Evolutionary conservation across 2,888 invertebrate genomes (phyloP), one percentile per base, ranked within the genome.

Genomic region (Acanthosepion pharaonis): DNA sequence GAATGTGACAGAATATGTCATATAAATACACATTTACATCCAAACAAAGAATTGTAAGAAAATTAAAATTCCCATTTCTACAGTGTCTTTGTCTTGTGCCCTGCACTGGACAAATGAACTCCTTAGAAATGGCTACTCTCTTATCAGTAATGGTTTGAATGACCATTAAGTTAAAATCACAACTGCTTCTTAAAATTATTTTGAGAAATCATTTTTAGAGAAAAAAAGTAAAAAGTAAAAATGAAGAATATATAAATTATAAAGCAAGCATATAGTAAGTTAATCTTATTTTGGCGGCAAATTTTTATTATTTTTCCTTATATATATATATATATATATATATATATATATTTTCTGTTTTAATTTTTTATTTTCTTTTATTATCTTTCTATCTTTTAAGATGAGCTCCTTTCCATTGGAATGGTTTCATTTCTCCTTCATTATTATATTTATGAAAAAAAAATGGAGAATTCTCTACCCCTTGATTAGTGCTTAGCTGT

Each of bases 321-420:
- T 78, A 78, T 78, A 78, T 78, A 78, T 78, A 78, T 28, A 78
- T 78, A 78, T 78, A 78, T 78, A 78, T 55, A 55, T 55, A 55
- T 55, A 55, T 55, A 55, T 55, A 55, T 55, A 55, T 55, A 20
- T 20, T 18, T 20, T 6, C 20, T 59, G 23, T 23, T 23, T 59
- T 23, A 59, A 59, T 59, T 23, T 59, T 23, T 59, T 23, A 23
- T 59, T 59, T 59, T 59, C 3, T 59, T 4, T 20, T 59, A 59
- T 59, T 59, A 6, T 23, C 20, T 59, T 59, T 20, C 59, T 59
- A 23, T 23, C 59, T 59, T 23, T 59, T 59, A 23, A 59, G 23
- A 5, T 20, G 20, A 59, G 59, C 5, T 59, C 59, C 20, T 23
- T 59, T 23, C 59, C 59, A 55, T 15, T 15, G 55, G 20, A 20